phyloP scores from a whole-genome alignment of 2,888 invertebrate genomes.

The Andrena bicolor region DNA sequence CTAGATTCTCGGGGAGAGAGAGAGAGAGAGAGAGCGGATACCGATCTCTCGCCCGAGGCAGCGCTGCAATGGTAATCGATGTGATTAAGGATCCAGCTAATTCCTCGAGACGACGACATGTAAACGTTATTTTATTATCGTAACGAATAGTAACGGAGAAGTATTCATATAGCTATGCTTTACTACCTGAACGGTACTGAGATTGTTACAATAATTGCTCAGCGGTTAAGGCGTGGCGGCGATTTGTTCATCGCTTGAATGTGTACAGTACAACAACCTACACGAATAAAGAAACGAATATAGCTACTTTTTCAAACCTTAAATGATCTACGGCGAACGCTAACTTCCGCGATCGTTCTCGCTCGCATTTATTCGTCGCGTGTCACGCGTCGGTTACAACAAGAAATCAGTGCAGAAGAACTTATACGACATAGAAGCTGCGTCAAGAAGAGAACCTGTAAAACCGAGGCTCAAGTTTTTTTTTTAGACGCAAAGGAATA shows the following conservation, averaged over 20 bases:
- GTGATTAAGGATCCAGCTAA: conserved; percentile 39
- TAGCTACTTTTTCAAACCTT: conserved; percentile 28
- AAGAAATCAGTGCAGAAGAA: not conserved
- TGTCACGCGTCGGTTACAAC: not conserved
- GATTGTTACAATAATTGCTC: conserved; percentile 68
- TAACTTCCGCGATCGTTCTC: not conserved
- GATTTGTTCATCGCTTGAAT: conserved; percentile 59
- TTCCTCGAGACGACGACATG: conserved; percentile 53
- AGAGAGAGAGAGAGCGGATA: not conserved
- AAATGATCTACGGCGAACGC: not conserved
- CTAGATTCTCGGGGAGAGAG: not conserved
- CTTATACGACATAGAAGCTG: not conserved
- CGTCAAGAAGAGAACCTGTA: not conserved
- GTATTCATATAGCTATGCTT: conserved; percentile 65
- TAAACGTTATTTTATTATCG: conserved; percentile 64
- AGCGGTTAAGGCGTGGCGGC: conserved; percentile 57
- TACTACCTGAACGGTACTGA: conserved; percentile 56
- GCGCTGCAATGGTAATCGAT: conserved; percentile 31
- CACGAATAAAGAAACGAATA: conserved; percentile 45
- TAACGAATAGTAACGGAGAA: conserved; percentile 52
- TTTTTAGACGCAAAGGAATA: not conserved
- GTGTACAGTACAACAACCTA: conserved; percentile 62
- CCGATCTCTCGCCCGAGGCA: conserved; percentile 13
- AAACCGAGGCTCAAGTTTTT: conserved; percentile 12
- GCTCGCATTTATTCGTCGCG: not conserved